phyloP scores from a whole-genome alignment of 2,797 vertebrate genomes.

The Agapornis canus region DNA sequence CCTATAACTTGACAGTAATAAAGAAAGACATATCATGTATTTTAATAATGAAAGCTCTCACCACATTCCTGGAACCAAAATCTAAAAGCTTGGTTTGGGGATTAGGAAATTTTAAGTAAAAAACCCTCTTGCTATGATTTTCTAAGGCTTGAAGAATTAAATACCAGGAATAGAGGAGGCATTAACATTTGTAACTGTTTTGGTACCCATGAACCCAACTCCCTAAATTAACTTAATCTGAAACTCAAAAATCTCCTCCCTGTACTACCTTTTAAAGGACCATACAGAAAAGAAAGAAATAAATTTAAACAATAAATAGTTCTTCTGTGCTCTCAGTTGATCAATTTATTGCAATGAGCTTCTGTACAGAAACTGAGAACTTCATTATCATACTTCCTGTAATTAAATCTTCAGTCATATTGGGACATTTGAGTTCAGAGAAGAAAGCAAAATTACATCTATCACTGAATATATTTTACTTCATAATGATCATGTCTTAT shows the following conservation, averaged over 20 bases:
- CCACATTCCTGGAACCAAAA: neutral
- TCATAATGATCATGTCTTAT: neutral
- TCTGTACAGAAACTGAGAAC: neutral
- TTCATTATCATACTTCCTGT: neutral
- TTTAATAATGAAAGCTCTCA: neutral
- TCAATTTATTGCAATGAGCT: neutral
- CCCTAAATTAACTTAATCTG: neutral
- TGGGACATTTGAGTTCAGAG: neutral
- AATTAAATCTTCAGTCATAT: neutral
- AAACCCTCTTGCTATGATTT: neutral
- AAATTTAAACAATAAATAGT: neutral
- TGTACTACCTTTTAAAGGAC: neutral
- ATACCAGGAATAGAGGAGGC: neutral
- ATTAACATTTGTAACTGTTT: neutral
- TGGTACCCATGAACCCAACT: neutral
- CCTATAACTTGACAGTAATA: neutral
- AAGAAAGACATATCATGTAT: neutral
- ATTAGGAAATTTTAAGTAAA: neutral
- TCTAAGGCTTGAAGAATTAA: neutral
- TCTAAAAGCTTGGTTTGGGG: neutral
- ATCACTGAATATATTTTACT: neutral
- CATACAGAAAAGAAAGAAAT: accelerated
- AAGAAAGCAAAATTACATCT: neutral
- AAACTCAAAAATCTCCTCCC: neutral
- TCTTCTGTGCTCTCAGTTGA: neutral